A percentile compares a stretch with the other conserved stretches of the same genome.
These are phyloP conservation scores for Hypomecis atomaria DNA, from an alignment of 2,888 invertebrate species.

Conservation along the genomic window DNA sequence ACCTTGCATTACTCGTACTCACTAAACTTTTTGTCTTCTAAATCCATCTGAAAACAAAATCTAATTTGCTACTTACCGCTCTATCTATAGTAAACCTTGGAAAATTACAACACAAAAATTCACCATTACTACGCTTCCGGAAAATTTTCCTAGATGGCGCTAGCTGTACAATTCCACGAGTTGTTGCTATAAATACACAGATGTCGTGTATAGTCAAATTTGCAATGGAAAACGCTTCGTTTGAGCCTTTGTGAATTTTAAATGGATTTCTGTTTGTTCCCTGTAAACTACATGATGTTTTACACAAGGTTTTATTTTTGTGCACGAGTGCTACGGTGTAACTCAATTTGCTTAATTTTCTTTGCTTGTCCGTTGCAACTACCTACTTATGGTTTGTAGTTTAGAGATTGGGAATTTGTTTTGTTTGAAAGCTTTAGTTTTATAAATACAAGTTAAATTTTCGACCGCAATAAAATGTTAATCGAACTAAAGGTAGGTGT, in stretches of 20 bases:
- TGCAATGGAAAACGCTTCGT: constrained; percentile 26
- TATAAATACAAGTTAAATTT: not conserved
- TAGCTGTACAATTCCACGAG: constrained; percentile 2
- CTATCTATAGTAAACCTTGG: constrained; percentile 31
- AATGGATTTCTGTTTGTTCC: constrained; percentile 22
- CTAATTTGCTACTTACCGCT: constrained; percentile 24
- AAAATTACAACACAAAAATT: constrained; percentile 33
- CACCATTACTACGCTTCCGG: constrained; percentile 24
- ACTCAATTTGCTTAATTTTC: not conserved
- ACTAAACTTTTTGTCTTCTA: not conserved
- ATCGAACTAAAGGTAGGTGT: no score
- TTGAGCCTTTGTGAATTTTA: constrained; percentile 32
- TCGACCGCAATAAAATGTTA: no score
- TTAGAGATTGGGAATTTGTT: no score
- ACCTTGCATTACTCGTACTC: no score
- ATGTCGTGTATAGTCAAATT: constrained; percentile 32
- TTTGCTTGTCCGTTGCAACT: not conserved
- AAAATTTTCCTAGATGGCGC: constrained; percentile 31
- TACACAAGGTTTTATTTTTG: not conserved
- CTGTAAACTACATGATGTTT: constrained; percentile 17
- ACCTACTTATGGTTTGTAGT: not conserved
- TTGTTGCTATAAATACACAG: constrained; percentile 14
- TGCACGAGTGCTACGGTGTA: not conserved
- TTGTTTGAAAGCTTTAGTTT: no score
- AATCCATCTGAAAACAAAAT: not conserved